Evolutionary conservation across 1,140 invertebrate genomes (phyloP), one percentile per base, ranked within the genome.

Genomic region (Halesus radiatus): DNA sequence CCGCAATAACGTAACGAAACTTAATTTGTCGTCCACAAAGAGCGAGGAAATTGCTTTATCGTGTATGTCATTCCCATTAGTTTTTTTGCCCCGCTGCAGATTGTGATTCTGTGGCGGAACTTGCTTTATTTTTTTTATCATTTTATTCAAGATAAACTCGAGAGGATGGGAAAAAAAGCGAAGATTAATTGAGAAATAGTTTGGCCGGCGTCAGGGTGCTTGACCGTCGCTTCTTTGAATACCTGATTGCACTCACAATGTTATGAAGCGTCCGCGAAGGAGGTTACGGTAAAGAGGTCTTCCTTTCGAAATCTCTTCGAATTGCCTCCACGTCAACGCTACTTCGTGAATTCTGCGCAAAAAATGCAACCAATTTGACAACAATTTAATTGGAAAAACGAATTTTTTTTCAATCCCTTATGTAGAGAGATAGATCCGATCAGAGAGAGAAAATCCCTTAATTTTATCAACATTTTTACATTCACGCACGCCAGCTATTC

Each of bases 21-120:
- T 83, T 83, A 80, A 83, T 83, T 83, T 83, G 81, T 83, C 62
- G 64, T 73, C 78, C 76, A 83, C 81, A 83, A 83, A 80, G 81
- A 83, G 53, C 81, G 76, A 79, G 81, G 72, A 83, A 83, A 83
- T 83, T 80, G 79, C 81, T 80, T 78, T 79, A 76, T 80, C 68
- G 78, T 74, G 73, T 80, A 77, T 82, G 78, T 80, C 81, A 78
- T 80, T 82, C 75, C 66, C 58, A 82, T 82, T 80, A 79, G 68
- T 56, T 66, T 78, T 78, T 82, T 82, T 29, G 15, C 16, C 66
- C n/a, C 29, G 29, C 22, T 22, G 18, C 23, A 20, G 56, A 23
- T 60, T 20, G 18, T 22, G 62, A 70, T 50, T 70, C 66, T 50
- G 45, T 70, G 22, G 62, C 32, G 5, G 66, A 32, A 6, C 66